Conservation (phyloP, 1,140 invertebrate species). For the Leptinotarsa lineolata region DNA sequence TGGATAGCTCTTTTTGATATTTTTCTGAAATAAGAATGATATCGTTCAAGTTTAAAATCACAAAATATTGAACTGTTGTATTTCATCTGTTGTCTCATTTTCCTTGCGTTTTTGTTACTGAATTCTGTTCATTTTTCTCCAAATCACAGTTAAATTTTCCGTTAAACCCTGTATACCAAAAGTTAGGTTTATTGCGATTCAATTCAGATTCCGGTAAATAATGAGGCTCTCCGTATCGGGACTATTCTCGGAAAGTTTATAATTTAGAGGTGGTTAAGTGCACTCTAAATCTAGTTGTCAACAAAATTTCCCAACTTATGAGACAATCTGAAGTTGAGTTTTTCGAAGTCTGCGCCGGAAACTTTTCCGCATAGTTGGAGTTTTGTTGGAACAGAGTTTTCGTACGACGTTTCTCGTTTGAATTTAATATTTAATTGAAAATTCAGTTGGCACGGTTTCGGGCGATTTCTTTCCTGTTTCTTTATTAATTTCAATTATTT, state of each 20-base stretch:
- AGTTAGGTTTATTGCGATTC: too few relatives aligned
- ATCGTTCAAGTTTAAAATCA: too few relatives aligned
- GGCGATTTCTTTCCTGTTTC: neutral
- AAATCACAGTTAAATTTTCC: too few relatives aligned
- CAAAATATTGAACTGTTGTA: too few relatives aligned
- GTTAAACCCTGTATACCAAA: too few relatives aligned
- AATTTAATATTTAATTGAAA: slow-evolving; percentile 18
- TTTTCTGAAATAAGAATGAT: too few relatives aligned
- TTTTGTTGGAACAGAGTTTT: slow-evolving; percentile 15
- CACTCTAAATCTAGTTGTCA: slow-evolving; percentile 13
- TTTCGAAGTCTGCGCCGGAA: slow-evolving; percentile 18
- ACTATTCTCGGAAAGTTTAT: slow-evolving; percentile 1
- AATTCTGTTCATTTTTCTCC: too few relatives aligned
- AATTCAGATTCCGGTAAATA: too few relatives aligned
- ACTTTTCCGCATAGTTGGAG: neutral
- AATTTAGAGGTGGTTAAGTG: slow-evolving; percentile 14
- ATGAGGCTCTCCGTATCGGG: too few relatives aligned
- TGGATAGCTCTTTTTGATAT: too few relatives aligned
- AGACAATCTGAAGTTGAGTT: slow-evolving; percentile 21
- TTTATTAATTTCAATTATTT: neutral
- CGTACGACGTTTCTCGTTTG: neutral
- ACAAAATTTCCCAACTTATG: slow-evolving; percentile 16
- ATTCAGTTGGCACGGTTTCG: slow-evolving; percentile 7
- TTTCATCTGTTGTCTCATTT: too few relatives aligned
- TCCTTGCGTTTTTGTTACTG: too few relatives aligned